Conservation (phyloP, 1,140 invertebrate species). For the Drosophila azteca region DNA sequence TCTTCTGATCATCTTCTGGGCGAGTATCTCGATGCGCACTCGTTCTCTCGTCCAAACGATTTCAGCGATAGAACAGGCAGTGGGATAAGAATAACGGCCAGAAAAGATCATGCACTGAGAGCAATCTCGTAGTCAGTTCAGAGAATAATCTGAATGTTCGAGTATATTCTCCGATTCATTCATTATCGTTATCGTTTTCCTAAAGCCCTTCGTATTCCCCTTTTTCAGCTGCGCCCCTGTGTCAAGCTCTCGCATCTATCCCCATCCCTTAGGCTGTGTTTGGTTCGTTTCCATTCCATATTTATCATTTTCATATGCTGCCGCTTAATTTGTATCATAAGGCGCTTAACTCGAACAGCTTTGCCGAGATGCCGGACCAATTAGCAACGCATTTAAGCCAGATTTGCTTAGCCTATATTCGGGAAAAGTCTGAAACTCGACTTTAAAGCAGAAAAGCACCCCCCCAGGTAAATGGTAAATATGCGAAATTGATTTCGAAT, state of each 20-base stretch:
- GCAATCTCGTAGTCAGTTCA: no score
- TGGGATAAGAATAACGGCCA: no score
- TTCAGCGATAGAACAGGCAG: no score
- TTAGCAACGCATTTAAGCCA: conserved; percentile 69
- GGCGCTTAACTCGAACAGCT: conserved; percentile 56
- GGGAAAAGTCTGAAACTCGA: conserved; percentile 2
- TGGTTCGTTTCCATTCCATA: conserved; percentile 57
- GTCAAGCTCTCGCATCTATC: neutral
- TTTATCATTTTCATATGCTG: conserved; percentile 77
- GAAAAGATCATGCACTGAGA: no score
- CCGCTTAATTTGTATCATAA: conserved; percentile 43
- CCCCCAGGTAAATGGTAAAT: conserved; percentile 54
- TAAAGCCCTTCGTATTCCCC: neutral
- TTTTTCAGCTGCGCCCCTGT: neutral
- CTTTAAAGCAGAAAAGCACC: conserved; percentile 33
- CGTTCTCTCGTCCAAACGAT: no score
- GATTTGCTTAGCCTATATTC: conserved; percentile 66
- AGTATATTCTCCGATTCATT: no score
- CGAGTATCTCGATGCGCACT: no score
- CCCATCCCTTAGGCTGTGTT: conserved; percentile 4
- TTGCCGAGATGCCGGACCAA: conserved; percentile 36
- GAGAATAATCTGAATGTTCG: no score
- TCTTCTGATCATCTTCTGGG: no score
- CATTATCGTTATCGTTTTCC: no score
- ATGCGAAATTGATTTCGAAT: conserved; percentile 47